Evolutionary conservation across 2,888 invertebrate species (phyloP), one percentile per base, ranked within the genome.

Genomic region (Dolichomitus sp.): DNA sequence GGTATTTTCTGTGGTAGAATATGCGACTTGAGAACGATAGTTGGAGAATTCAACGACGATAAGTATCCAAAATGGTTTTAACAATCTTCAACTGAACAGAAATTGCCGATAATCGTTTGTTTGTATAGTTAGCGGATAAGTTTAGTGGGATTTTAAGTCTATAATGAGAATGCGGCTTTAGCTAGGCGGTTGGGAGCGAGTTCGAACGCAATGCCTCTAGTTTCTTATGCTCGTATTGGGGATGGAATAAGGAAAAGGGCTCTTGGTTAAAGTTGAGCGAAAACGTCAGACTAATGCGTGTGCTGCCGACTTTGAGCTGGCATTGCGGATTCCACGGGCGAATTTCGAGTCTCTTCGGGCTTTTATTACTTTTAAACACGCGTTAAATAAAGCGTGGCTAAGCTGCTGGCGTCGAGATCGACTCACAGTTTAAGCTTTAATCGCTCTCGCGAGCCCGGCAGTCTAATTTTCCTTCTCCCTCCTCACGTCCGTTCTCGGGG

Each of bases 291-390:
- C 27, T 69, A 69, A 69, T 69, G 54, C 69, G 17, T 40, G 50
- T 40, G 69, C 40, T 54, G 23, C 23, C 40, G 69, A 69, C 27
- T 57, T 77, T 66, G 57, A 30, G 37, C 59, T 50, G 19, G 45
- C 23, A 75, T 80, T 78, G 66, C 59, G 66, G 65, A 85, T 81
- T 84, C 68, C 57, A 52, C 33, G 12, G 59, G 66, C 66, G 86
- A 70, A 84, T 85, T 79, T 85, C 17, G 66, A 80, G 78, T 75
- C 77, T 75, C 78, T 37, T 59, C 27, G 63, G 76, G 79, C 80
- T 93, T 93, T 93, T 92, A 92, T 92, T 90, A 92, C 92, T 93
- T 93, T 93, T 92, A 93, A 93, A 93, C 93, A 92, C 91, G 91
- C 92, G 90, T 93, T 93, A 93, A 93, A 93, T 93, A 93, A 93